These are phyloP conservation scores for Drosophila yooni DNA, from an alignment of 2,888 invertebrate genomes.

Conservation along the genomic window DNA sequence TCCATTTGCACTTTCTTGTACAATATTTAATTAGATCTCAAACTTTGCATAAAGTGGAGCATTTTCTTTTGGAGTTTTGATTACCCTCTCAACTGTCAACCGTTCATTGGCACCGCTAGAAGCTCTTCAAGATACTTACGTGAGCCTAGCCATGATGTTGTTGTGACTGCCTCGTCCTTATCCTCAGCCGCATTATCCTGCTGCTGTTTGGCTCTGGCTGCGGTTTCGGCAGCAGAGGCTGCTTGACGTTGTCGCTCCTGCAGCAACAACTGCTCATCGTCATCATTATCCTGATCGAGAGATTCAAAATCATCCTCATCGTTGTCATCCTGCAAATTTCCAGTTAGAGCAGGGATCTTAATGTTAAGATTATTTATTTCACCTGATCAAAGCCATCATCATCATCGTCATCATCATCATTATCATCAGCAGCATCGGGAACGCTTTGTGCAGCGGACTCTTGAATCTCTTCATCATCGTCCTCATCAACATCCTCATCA, in stretches of 20 bases:
- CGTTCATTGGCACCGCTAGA: conserved; percentile 41
- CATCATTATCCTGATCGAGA: conserved; percentile 83
- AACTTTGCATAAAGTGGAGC: conserved; percentile 51
- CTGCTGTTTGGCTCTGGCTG: conserved; percentile 23
- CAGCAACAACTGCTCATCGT: conserved; percentile 77
- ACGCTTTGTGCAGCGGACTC: conserved; percentile 42
- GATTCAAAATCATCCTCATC: conserved; percentile 82
- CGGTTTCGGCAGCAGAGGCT: conserved; percentile 35
- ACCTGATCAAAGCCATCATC: conserved; percentile 44
- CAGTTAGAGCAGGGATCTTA: neutral
- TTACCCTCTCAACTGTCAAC: conserved; percentile 29
- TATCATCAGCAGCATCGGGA: conserved; percentile 11
- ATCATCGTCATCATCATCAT: conserved; percentile 74
- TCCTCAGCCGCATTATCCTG: conserved; percentile 31
- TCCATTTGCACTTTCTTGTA: conserved; percentile 84
- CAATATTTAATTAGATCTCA: conserved; percentile 46
- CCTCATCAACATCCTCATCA: conserved; percentile 6
- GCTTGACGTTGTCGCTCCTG: conserved; percentile 80
- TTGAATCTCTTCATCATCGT: conserved; percentile 30
- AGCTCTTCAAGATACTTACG: conserved; percentile 73
- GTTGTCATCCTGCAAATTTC: conserved; percentile 79
- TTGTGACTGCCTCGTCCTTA: conserved; percentile 57
- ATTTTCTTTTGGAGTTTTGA: conserved; percentile 6
- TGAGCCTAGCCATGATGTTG: conserved; percentile 80
- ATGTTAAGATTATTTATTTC: neutral